Conservation (phyloP, 2,888 invertebrate genomes). For the Reticulitermes lucifugus region DNA sequence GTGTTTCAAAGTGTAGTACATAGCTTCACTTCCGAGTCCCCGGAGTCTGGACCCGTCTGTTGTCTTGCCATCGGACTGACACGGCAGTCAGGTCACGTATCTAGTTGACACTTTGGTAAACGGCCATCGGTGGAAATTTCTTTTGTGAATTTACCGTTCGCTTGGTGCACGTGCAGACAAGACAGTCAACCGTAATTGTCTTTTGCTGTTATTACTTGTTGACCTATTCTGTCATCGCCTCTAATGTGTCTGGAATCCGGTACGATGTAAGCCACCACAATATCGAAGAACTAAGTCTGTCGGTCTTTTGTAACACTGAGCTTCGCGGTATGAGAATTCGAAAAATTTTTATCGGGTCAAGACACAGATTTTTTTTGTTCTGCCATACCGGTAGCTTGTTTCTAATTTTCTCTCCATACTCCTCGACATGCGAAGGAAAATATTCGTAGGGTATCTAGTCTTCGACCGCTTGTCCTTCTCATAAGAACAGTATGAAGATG, state of each 20-base stretch:
- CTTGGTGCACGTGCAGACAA: neutral
- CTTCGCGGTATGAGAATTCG: too few relatives aligned
- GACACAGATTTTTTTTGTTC: too few relatives aligned
- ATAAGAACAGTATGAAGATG: too few relatives aligned
- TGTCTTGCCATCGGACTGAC: neutral
- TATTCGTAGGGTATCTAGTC: too few relatives aligned
- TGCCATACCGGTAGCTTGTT: too few relatives aligned
- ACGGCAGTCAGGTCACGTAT: slow-evolving; percentile 5
- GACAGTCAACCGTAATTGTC: slow-evolving; percentile 26
- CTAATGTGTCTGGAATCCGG: neutral
- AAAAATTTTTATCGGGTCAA: too few relatives aligned
- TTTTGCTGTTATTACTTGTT: neutral
- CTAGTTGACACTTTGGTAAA: slow-evolving; percentile 26
- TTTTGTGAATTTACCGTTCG: slow-evolving; percentile 2
- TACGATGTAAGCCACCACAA: neutral
- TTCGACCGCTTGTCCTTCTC: too few relatives aligned
- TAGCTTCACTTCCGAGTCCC: neutral
- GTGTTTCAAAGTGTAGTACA: neutral
- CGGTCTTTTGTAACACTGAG: too few relatives aligned
- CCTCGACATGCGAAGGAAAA: too few relatives aligned
- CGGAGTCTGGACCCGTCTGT: neutral
- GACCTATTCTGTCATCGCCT: slow-evolving; percentile 3
- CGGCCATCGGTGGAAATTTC: slow-evolving; percentile 16
- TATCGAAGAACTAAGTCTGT: neutral
- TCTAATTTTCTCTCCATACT: too few relatives aligned